Evolutionary conservation across 2,888 invertebrate species (phyloP).

Genomic region (Trichacis sp.): DNA sequence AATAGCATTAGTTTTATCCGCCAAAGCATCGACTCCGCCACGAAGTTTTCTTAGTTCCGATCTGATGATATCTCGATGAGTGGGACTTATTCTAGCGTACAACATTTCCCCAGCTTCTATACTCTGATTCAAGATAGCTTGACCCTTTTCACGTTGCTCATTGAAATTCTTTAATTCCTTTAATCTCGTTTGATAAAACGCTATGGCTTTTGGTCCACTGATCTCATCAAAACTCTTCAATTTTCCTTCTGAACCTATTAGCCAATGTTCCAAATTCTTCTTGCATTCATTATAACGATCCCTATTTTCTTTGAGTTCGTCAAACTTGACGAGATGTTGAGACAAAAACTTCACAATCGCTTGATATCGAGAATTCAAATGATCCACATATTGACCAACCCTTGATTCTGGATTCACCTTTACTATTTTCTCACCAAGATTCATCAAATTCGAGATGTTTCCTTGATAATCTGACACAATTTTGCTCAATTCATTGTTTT

Average conservation of each 20-base stretch:
- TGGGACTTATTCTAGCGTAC: slow-evolving; percentile 87
- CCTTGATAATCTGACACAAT: slow-evolving; percentile 76
- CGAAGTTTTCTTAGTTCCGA: slow-evolving; percentile 84
- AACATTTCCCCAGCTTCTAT: slow-evolving; percentile 90
- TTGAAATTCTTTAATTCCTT: slow-evolving; percentile 81
- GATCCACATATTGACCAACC: slow-evolving; percentile 83
- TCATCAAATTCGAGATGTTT: slow-evolving; percentile 77
- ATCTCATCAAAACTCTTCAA: slow-evolving; percentile 80
- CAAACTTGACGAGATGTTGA: slow-evolving; percentile 79
- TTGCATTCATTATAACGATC: slow-evolving; percentile 77
- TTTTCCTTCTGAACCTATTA: slow-evolving; percentile 80
- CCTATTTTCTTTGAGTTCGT: slow-evolving; percentile 79
- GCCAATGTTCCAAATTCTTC: slow-evolving; percentile 82
- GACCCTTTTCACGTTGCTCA: slow-evolving; percentile 83
- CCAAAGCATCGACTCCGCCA: slow-evolving; percentile 85
- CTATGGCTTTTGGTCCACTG: slow-evolving; percentile 82
- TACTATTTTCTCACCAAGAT: slow-evolving; percentile 79
- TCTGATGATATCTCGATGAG: slow-evolving; percentile 87
- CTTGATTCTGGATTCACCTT: slow-evolving; percentile 80
- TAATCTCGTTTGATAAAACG: slow-evolving; percentile 76
- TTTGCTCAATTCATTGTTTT: slow-evolving; percentile 75
- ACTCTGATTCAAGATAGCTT: slow-evolving; percentile 81
- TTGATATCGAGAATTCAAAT: slow-evolving; percentile 82
- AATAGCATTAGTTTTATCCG: slow-evolving; percentile 86
- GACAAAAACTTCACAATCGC: slow-evolving; percentile 79